Conservation (phyloP, 2,888 invertebrate species). For the Napeogenes sylphis region DNA sequence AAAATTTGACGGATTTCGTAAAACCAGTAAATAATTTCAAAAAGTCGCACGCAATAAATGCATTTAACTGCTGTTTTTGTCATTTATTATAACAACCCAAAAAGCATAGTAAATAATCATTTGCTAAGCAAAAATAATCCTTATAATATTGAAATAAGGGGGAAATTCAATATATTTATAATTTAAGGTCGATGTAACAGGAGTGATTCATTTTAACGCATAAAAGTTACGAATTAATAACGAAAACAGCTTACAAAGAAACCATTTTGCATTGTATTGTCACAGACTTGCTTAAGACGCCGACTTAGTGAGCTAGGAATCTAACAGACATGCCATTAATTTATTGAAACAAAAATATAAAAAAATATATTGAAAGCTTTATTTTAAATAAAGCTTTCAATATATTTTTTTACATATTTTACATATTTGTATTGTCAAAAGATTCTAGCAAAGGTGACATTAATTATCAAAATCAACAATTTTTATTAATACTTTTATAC, state of each 20-base stretch:
- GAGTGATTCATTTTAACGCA: constrained; percentile 72
- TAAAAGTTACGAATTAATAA: constrained; percentile 75
- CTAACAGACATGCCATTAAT: constrained; percentile 38
- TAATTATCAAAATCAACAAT: no score
- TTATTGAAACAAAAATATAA: constrained; percentile 31
- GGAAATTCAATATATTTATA: background rate
- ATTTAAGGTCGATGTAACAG: constrained; percentile 7
- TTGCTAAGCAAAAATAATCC: background rate
- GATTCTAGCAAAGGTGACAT: no score
- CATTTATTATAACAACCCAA: constrained; percentile 39
- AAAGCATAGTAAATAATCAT: constrained; percentile 20
- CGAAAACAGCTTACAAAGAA: constrained; percentile 74
- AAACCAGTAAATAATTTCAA: constrained; percentile 2
- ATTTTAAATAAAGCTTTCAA: no score
- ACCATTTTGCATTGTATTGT: constrained; percentile 73
- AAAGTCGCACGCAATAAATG: constrained; percentile 24
- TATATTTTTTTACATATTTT: no score
- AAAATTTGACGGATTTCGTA: background rate
- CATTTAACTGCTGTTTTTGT: constrained; percentile 53
- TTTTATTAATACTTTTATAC: no score
- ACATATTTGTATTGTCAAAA: no score
- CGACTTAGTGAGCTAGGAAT: constrained; percentile 49
- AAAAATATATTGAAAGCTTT: background rate
- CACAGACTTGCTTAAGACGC: constrained; percentile 71
- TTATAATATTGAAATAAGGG: background rate